Evolutionary conservation across 2,113 vertebrate species (phyloP), one percentile per base, ranked within the genome.

Genomic region (Euleptes europaea): DNA sequence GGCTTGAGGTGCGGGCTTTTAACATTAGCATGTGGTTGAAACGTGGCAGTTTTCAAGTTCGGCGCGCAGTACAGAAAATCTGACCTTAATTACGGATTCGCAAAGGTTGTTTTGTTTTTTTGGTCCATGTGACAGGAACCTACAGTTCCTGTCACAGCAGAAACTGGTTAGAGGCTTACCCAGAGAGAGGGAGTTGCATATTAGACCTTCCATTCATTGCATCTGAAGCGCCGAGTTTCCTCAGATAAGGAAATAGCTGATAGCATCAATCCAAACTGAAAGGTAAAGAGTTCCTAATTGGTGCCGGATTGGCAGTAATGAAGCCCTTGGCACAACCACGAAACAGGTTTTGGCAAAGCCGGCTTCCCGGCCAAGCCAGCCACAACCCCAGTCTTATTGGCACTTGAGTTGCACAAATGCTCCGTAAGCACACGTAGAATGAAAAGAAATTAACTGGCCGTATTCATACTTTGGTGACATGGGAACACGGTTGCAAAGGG

Each of bases 81-180:
- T 82, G 80, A 38, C 14, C 47, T 57, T 80, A 67, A 47, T 67
- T 80, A 60, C 10, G 17, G 47, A 40, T 71, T 31, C 9, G 51
- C 60, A 67, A 66, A 28, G 44, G 2, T 31, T 49, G 5, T 10
- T 78, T 67, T 35, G 33, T 19, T 4, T 75, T 63, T 76, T 83
- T 19, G 14, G 70, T 8, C 88, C 47, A 82, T 31, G 67, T 40
- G 90, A 49, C 54, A 35, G 51, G 84, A 87, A 70, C 67, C 73
- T 17, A 63, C 78, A 78, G 26, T n/a, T n/a, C n/a, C 42, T 60
- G 77, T 76, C 88, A 84, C 14, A 38, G n/a, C 11, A 86, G 66
- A 86, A 88, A 88, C 76, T 86, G 60, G 47, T 80, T 90, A 83
- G 70, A 74, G 90, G 67, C 54, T 89, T 89, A 81, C 38, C 82